Evolutionary conservation across 2,888 invertebrate species (phyloP).

Genomic region (Pseudococcus longispinus): DNA sequence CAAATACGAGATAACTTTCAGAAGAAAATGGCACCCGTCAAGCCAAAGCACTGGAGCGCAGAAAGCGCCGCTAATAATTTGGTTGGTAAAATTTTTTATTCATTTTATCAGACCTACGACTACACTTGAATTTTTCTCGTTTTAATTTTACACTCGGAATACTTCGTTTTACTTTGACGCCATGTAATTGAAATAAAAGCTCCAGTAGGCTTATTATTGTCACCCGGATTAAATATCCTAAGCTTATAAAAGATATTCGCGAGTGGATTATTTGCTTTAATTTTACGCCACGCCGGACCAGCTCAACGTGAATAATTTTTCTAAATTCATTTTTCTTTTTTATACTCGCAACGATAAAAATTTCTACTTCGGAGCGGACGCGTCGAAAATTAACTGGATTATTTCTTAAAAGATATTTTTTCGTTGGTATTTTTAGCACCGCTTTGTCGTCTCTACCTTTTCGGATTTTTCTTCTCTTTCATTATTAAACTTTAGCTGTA

Average conservation of each 20-base stretch:
- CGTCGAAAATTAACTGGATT: slow-evolving; percentile 10
- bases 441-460: not conserved
- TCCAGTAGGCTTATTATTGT: not conserved
- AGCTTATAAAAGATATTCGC: not conserved
- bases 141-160: slow-evolving; percentile 18
- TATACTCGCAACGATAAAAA: not conserved
- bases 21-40: slow-evolving; percentile 62
- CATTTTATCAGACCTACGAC: not conserved
- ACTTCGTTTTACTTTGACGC: slow-evolving; percentile 12
- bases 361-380: not conserved
- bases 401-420: slow-evolving; percentile 2
- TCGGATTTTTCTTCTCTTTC: not conserved
- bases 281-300: not conserved
- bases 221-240: slow-evolving; percentile 1
- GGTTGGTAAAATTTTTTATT: slow-evolving; percentile 40
- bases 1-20: slow-evolving; percentile 62
- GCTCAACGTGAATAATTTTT: slow-evolving; percentile 12
- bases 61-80: slow-evolving; percentile 43
- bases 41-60: slow-evolving; percentile 62
- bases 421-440: not conserved
- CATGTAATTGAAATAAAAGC: slow-evolving; percentile 8
- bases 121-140: not conserved
- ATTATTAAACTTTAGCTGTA: not conserved
- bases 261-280: slow-evolving; percentile 8
- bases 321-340: slow-evolving; percentile 7